These are phyloP conservation scores for Ceratitis capitata DNA, from an alignment of 1,140 invertebrate species.

Conservation along the genomic window DNA sequence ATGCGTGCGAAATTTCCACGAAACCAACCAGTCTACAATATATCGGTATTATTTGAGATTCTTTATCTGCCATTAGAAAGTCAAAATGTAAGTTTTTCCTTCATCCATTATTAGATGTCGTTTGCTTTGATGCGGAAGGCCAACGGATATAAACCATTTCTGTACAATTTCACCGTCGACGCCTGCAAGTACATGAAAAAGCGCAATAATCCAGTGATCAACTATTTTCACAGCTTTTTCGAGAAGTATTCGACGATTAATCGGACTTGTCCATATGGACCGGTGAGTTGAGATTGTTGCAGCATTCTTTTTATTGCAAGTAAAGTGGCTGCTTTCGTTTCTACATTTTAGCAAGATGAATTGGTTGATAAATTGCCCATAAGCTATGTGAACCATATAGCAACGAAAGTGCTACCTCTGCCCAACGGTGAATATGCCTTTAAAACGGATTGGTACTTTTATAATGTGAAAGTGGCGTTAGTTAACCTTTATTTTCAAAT, in stretches of 20 bases:
- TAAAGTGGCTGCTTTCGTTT: neutral
- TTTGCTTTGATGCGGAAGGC: neutral
- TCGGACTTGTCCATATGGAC: neutral
- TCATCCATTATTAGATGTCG: neutral
- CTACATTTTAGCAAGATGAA: neutral
- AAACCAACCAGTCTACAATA: neutral
- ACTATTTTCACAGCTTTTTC: neutral
- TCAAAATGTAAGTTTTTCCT: too few species aligned
- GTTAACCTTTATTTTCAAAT: neutral
- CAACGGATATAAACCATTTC: neutral
- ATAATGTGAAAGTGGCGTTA: neutral
- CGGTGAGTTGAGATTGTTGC: neutral
- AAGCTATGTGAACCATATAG: neutral
- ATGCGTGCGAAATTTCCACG: neutral
- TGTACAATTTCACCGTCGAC: neutral
- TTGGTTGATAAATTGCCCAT: neutral
- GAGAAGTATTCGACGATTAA: neutral
- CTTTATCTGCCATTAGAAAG: too few species aligned
- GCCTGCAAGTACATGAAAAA: neutral
- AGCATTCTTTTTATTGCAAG: neutral
- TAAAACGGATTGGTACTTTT: neutral
- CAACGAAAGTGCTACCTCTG: neutral
- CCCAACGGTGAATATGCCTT: neutral
- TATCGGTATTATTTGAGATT: neutral
- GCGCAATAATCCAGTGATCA: neutral